Base-by-base conservation (phyloP, 1,140 invertebrate genomes). In the Dendrolimus punctatus region DNA sequence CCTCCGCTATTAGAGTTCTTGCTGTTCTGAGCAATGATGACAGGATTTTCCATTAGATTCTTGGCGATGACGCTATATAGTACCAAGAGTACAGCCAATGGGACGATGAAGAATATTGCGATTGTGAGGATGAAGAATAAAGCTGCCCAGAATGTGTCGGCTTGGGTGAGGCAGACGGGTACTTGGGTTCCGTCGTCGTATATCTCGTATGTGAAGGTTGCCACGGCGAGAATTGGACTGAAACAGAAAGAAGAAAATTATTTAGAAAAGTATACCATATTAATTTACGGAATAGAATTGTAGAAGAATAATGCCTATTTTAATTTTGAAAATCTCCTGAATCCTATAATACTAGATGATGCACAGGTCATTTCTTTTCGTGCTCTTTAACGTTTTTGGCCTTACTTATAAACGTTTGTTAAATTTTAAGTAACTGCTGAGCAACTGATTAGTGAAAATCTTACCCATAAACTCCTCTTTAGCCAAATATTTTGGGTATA, bases 11-110 rank as follows among this genome's bases (percentile, higher is more conserved):
- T 78, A 8, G 88, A 69, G 61, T 88, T 88, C 62, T 90, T 90
- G 43, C 81, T 85, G 58, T 90, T 84, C n/a, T 91, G 91, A 4
- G 90, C 84, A 58, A 92, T 91, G 55, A 92, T 89, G 36, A 90
- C 88, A 6, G 93, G 91, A 71, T 94, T 93, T 39, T 92, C 91
- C 90, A 96, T 93, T 38, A 97, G 89, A 68, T 95, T 93, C 55
- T 91, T 90, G 0, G 94, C 94, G 57, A 97, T 97, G 60, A 95
- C 89, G 50, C 92, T 91, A 84, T 97, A 98, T 1, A 98, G 82
- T 5, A 93, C 89, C 10, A 96, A 89, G 39, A 98, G 89, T 7
- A 96, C 91, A 44, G 92, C 87, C 45, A 97, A 88, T 2, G 96
- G 96, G 7, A 96, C 77, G 65, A 95, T 90, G 88, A 97, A 97